Evolutionary conservation across 2,113 vertebrate genomes (phyloP), one percentile per base, ranked within the genome.

Genomic region (Carassius carassius): DNA sequence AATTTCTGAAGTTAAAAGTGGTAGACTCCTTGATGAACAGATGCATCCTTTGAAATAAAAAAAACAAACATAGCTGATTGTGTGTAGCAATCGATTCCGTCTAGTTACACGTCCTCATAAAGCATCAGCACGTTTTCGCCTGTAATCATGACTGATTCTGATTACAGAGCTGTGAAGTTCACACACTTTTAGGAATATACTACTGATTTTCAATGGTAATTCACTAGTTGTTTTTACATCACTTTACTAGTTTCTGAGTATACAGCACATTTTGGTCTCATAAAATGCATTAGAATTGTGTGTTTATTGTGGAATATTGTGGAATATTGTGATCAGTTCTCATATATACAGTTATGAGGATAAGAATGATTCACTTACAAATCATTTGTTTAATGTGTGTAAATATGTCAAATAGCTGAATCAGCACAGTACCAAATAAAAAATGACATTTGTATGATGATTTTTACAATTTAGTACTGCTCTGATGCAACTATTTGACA

Each of bases 141-240:
- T 78, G 51, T 44, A 81, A 81, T 84, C 60, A 85, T 82, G 74
- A 49, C 83, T 82, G 47, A 72, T 77, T 69, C 78, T 82, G 73
- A 85, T 85, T 84, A 73, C 67, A 78, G 49, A 81, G 73, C 29
- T 72, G 23, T 80, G 65, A 70, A 25, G 41, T 65, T 75, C 21
- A 79, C 63, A 83, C 78, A 56, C 29, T 83, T 83, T 17, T 73
- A 76, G 75, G 14, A 69, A 69, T 69, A 69, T 10, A 17, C 7
- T 19, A 32, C 65, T 35, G 65, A 69, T 69, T 69, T 69, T 35
- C 65, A 69, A 69, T 35, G 9, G 23, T 10, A 67, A 8, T 69
- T 69, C 65, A 67, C 13, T 32, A 65, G 56, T 29, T 47, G 13
- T 44, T 14, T 11, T 16, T 7, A 54, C 23, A 32, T 54, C 4